Evolutionary conservation across 2,888 invertebrate species (phyloP).

Genomic region (Drosophila cracens): DNA sequence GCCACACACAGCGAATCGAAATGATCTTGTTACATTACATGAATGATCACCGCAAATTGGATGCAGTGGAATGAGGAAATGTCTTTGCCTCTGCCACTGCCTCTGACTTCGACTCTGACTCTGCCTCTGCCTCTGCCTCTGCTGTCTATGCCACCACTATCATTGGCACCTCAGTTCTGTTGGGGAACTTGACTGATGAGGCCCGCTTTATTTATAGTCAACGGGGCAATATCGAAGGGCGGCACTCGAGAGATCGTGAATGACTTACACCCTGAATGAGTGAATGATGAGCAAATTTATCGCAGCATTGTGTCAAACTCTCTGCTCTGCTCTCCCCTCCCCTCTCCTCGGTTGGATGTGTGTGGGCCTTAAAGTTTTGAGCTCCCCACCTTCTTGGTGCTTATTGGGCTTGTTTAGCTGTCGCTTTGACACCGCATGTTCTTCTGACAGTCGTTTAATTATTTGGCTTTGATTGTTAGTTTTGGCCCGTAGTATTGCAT

Average conservation of each 20-base stretch:
- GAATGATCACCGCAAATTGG: slow-evolving; percentile 81
- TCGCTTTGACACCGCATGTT: slow-evolving; percentile 56
- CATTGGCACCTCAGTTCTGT: slow-evolving; percentile 67
- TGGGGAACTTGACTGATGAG: slow-evolving; percentile 69
- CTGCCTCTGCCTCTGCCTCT: neutral
- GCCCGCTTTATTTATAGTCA: slow-evolving; percentile 78
- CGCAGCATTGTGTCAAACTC: slow-evolving; percentile 78
- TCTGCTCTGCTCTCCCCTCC: neutral
- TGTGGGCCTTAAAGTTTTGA: slow-evolving; percentile 53
- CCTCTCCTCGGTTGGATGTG: slow-evolving; percentile 16
- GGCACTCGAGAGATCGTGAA: slow-evolving; percentile 61
- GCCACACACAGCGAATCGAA: slow-evolving; percentile 58
- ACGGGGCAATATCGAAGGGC: slow-evolving; percentile 28
- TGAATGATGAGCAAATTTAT: slow-evolving; percentile 82
- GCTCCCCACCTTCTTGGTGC: slow-evolving; percentile 14
- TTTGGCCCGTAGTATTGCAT: slow-evolving; percentile 37
- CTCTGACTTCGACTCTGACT: neutral
- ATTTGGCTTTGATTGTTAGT: slow-evolving; percentile 70
- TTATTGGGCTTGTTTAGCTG: slow-evolving; percentile 28
- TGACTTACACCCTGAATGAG: slow-evolving; percentile 78
- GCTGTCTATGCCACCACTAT: slow-evolving; percentile 43
- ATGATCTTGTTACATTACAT: slow-evolving; percentile 80
- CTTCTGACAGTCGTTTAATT: slow-evolving; percentile 79
- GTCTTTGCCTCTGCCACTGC: slow-evolving; percentile 21
- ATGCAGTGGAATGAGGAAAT: slow-evolving; percentile 66